phyloP scores from a whole-genome alignment of 2,888 invertebrate species.

The Drosophila histrio region DNA sequence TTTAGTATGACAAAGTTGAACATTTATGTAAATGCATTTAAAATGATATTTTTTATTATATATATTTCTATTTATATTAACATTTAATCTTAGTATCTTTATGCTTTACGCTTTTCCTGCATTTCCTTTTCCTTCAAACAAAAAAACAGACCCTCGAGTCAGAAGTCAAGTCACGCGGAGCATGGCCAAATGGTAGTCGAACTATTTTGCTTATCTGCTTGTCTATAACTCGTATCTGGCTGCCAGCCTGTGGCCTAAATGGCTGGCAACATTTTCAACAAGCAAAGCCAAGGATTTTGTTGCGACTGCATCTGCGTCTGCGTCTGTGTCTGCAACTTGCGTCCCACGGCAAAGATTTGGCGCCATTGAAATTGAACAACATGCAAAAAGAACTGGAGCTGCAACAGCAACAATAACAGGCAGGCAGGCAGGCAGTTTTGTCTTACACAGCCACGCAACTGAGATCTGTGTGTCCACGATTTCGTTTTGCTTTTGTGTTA shows the following conservation, averaged over 20 bases:
- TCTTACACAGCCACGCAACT: constrained; percentile 46
- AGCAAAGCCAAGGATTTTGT: constrained; percentile 61
- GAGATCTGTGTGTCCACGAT: constrained; percentile 31
- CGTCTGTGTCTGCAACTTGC: constrained; percentile 32
- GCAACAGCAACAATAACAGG: constrained; percentile 24
- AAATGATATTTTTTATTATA: background rate
- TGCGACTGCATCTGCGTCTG: constrained; percentile 36
- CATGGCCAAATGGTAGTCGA: constrained; percentile 39
- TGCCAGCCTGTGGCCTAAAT: constrained; percentile 64
- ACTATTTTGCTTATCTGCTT: constrained; percentile 55
- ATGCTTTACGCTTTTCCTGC: background rate
- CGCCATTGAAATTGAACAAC: constrained; percentile 72
- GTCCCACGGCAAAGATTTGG: constrained; percentile 73
- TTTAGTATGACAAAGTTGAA: background rate
- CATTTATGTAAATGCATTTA: background rate
- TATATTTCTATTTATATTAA: background rate
- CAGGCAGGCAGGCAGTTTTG: constrained; percentile 52
- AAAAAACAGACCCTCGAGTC: constrained; percentile 3
- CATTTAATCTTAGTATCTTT: background rate
- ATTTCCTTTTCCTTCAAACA: background rate
- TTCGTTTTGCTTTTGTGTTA: constrained; percentile 39
- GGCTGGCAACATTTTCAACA: constrained; percentile 50
- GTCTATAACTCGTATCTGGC: constrained; percentile 55
- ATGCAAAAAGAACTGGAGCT: constrained; percentile 69
- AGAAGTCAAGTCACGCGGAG: constrained; percentile 41